Conservation (phyloP, 2,888 invertebrate genomes). For the Limnephilus marmoratus region DNA sequence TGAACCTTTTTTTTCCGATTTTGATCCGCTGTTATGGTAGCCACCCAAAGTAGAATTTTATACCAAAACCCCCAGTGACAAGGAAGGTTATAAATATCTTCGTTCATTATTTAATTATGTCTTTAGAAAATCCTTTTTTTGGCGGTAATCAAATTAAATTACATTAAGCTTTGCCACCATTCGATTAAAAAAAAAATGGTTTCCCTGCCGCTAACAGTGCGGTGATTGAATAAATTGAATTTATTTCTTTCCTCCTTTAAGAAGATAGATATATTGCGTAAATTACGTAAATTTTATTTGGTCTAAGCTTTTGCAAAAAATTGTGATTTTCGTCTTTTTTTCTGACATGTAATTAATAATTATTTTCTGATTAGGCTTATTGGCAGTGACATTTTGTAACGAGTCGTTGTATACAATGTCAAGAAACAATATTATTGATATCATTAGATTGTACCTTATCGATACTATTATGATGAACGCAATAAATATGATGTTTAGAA, state of each 20-base stretch:
- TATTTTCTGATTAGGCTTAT: no score
- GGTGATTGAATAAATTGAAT: neutral
- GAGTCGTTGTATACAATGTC: neutral
- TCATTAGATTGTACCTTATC: no score
- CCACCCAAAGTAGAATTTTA: neutral
- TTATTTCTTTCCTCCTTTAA: neutral
- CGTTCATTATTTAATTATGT: neutral
- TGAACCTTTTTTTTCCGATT: no score
- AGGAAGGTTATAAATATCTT: neutral
- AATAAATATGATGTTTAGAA: no score
- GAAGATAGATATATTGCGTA: neutral
- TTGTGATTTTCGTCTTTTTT: no score
- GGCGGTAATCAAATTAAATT: neutral
- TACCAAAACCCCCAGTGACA: neutral
- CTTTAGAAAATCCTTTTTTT: neutral
- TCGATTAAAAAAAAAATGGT: no score
- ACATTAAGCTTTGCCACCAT: neutral
- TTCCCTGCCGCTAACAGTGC: no score
- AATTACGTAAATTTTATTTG: neutral
- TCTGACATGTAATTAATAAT: no score
- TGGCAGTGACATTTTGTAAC: neutral
- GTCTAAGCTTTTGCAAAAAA: no score
- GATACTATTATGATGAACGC: no score
- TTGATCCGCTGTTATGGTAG: neutral
- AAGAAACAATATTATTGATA: no score